phyloP scores from a whole-genome alignment of 2,888 invertebrate species.

The Macropis europaea region DNA sequence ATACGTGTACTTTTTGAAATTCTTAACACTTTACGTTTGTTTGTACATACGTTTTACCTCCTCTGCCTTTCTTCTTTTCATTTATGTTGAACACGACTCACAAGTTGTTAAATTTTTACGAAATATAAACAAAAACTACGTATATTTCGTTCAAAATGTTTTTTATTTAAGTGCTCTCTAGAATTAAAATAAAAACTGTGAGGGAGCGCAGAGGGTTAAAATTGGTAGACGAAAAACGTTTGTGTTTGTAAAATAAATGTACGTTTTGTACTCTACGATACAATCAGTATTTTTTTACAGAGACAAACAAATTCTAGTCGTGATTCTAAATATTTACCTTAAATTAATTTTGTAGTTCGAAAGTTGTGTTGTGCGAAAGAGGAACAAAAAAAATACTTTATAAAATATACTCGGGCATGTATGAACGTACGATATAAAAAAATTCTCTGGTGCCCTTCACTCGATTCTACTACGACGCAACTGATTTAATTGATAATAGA shows the following conservation, averaged over 20 bases:
- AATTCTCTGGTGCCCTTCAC: constrained; percentile 72
- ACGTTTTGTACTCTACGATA: too few relatives aligned
- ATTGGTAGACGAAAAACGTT: not conserved
- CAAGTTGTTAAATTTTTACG: not conserved
- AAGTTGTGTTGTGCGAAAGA: not conserved
- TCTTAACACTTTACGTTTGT: not conserved
- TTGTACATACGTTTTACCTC: too few relatives aligned
- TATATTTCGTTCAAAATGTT: not conserved
- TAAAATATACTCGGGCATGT: constrained; percentile 48
- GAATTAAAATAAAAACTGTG: not conserved
- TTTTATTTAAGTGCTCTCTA: not conserved
- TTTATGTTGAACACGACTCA: not conserved
- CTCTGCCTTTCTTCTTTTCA: too few relatives aligned
- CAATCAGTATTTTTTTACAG: not conserved
- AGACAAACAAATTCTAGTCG: not conserved
- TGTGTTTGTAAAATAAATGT: not conserved
- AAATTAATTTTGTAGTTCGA: not conserved
- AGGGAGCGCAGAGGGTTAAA: not conserved
- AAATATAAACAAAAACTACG: not conserved
- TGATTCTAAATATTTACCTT: not conserved
- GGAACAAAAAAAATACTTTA: constrained; percentile 28
- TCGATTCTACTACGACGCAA: constrained; percentile 60
- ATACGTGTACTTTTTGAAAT: constrained; percentile 14
- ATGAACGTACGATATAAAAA: constrained; percentile 47
- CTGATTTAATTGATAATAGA: constrained; percentile 34